phyloP scores from a whole-genome alignment of 2,113 vertebrate species.

The Limnothrissa miodon region DNA sequence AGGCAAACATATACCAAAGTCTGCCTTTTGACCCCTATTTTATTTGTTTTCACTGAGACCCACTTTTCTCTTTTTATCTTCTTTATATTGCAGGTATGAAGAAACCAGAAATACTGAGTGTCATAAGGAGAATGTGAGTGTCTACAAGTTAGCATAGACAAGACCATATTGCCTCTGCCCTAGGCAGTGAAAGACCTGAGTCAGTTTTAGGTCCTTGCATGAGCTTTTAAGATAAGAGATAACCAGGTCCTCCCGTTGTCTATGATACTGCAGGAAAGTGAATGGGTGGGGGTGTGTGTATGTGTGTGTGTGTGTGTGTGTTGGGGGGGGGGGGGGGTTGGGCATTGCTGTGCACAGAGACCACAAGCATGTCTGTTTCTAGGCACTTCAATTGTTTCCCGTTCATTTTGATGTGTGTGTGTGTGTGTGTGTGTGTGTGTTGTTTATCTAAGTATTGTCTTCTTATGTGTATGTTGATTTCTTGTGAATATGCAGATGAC shows the following conservation, averaged over 20 bases:
- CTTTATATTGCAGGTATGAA: not conserved
- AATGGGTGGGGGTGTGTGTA: too few relatives aligned
- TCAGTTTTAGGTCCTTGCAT: not conserved
- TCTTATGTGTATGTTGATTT: not conserved
- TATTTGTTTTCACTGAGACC: not conserved
- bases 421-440: too few relatives aligned
- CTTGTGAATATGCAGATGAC: not conserved
- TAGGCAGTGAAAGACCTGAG: not conserved
- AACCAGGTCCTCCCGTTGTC: not conserved
- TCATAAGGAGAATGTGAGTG: not conserved
- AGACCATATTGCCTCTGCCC: not conserved
- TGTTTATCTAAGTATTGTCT: not conserved
- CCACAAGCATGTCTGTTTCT: not conserved
- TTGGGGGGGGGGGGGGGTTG: too few relatives aligned
- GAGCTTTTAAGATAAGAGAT: constrained; percentile 8
- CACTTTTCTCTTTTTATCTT: not conserved
- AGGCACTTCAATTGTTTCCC: not conserved
- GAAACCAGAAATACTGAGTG: not conserved
- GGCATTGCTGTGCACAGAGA: not conserved
- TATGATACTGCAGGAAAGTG: not conserved
- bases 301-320: not conserved
- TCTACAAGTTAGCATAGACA: not conserved
- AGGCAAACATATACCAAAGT: not conserved
- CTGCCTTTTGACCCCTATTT: not conserved
- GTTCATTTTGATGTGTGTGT: not conserved